Evolutionary conservation across 2,888 invertebrate genomes (phyloP).

Genomic region (Eurytoma adleriae): DNA sequence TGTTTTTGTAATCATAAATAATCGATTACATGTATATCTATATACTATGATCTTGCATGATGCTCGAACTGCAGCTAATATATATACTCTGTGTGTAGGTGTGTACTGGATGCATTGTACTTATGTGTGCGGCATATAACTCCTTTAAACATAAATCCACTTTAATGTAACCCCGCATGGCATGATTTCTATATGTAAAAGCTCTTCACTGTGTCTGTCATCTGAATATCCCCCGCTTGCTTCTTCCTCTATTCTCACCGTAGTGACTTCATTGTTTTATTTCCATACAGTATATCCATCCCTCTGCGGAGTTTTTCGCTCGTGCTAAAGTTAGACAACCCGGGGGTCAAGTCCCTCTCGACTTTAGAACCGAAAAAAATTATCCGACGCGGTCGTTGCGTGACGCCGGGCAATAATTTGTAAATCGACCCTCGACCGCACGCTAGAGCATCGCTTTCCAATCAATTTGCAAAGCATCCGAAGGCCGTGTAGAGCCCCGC

Average conservation of each 20-base stretch:
- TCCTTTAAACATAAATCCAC: neutral
- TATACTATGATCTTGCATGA: slow-evolving; percentile 59
- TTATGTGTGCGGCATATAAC: slow-evolving; percentile 15
- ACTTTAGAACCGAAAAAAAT: too few species aligned
- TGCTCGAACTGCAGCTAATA: slow-evolving; percentile 51
- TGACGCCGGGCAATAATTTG: too few species aligned
- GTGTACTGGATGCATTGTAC: slow-evolving; percentile 4
- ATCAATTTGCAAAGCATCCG: too few species aligned
- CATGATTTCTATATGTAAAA: too few species aligned
- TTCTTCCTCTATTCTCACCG: neutral
- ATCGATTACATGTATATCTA: slow-evolving; percentile 10
- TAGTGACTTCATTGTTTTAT: neutral
- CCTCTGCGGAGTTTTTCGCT: neutral
- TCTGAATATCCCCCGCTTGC: slow-evolving; percentile 1
- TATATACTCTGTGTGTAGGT: slow-evolving; percentile 10
- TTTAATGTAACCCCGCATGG: neutral
- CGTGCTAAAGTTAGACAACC: slow-evolving; percentile 18
- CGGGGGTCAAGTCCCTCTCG: too few species aligned
- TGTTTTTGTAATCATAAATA: slow-evolving; percentile 15
- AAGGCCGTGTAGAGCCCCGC: too few species aligned
- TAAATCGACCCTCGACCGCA: too few species aligned
- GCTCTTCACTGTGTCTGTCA: too few species aligned
- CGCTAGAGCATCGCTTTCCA: too few species aligned
- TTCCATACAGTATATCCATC: neutral
- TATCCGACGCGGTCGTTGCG: too few species aligned